Conservation (phyloP, 2,113 vertebrate species). For the Physeter macrocephalus region DNA sequence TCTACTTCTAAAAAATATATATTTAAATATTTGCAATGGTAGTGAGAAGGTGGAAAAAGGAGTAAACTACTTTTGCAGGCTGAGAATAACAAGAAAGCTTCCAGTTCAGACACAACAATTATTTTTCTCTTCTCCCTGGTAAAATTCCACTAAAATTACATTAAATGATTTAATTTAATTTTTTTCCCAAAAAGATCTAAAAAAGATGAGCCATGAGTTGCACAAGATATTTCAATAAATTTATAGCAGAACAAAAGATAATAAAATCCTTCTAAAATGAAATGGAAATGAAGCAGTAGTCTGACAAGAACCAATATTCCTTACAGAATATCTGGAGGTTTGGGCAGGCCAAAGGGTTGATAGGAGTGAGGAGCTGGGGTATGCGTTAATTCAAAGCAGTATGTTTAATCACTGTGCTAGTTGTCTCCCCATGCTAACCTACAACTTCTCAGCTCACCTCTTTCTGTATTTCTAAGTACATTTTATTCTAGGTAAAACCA, state of each 20-base stretch:
- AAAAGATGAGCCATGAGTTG: not conserved
- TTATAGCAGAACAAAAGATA: not conserved
- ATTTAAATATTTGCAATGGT: not conserved
- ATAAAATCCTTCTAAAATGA: not conserved
- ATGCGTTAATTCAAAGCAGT: not conserved
- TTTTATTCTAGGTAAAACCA: not conserved
- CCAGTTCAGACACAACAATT: not conserved
- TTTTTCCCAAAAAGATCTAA: not conserved
- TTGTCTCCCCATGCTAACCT: not conserved
- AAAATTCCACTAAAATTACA: not conserved
- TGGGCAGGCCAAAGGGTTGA: not conserved
- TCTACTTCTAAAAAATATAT: not conserved
- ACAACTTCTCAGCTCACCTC: not conserved
- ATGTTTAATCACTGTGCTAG: not conserved
- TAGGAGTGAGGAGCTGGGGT: not conserved
- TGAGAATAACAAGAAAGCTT: not conserved
- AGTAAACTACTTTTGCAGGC: not conserved
- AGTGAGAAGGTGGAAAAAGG: not conserved
- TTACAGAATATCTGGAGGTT: not conserved
- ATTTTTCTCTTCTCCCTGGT: not conserved
- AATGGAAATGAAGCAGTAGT: not conserved
- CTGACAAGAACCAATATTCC: not conserved
- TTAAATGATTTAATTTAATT: not conserved
- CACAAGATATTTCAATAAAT: not conserved
- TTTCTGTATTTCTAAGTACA: not conserved